Base-by-base conservation (phyloP, 1,140 invertebrate genomes). In the Apis laboriosa region DNA sequence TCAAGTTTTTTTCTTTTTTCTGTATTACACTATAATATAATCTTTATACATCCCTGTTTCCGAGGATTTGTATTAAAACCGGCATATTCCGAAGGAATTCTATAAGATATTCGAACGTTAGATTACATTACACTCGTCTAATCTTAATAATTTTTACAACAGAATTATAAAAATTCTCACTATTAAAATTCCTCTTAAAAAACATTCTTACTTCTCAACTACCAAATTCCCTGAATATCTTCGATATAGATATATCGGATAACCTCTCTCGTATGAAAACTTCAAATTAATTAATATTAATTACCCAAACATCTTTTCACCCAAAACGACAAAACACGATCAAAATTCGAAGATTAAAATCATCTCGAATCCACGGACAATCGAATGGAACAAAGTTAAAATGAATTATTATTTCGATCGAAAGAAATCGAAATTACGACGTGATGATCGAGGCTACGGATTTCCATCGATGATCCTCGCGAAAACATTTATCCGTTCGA, bases 401-500 rank as follows among this genome's bases (percentile, higher is more conserved):
- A 43, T 63, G 34, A 67, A 34, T 9, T 17, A 34, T 19, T 19
- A 9, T 15, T 8, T 3, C 28, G 4, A 12, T 17, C 15, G 43
- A 49, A 28, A 1, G 60, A n/a, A 61, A 28, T 12, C 11, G 49
- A 28, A 28, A 68, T 19, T 12, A 12, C 53, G 8, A 12, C 17
- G 19, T 28, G 53, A 77, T 61, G 58, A 34, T 53, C 56, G 60
- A 64, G 49, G 51, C 56, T 34, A 67, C 67, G 66, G 61, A 64
- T 76, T 81, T 66, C 43, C 73, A 77, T 11, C 19, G 67, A 53
- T 21, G 75, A 7, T 43, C 34, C n/a, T 53, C 49, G n/a, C 68
- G 81, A 72, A 34, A 74, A 80, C 28, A 43, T 72, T 79, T 83
- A 80, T 24, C 43, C 61, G 63, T 43, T 7, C n/a, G 51, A 28